These are phyloP conservation scores for Microtus ochrogaster DNA, from an alignment of 2,113 vertebrate species.

Conservation along the genomic window DNA sequence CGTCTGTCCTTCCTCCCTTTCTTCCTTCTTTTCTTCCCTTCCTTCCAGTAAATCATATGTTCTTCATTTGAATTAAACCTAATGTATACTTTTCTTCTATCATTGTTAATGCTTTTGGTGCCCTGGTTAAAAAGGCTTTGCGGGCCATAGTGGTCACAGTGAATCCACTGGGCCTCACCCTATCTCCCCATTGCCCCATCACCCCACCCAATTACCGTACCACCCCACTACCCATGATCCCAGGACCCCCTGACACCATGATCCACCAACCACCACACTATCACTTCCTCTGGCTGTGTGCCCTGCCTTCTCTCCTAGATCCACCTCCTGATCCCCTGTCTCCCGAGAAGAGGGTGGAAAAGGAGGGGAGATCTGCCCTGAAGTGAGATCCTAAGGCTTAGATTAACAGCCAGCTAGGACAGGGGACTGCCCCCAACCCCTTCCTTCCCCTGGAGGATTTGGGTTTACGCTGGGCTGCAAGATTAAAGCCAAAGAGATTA, in stretches of 20 bases:
- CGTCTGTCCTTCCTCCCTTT: no score
- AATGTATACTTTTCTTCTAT: background rate
- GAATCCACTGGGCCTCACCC: background rate
- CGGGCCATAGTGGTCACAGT: background rate
- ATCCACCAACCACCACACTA: no score
- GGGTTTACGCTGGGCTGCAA: constrained; percentile 74
- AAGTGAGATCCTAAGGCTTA: background rate
- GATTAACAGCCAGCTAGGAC: background rate
- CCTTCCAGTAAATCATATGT: no score
- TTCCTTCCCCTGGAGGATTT: constrained; percentile 47
- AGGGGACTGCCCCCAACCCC: background rate
- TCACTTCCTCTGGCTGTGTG: background rate
- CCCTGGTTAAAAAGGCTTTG: background rate
- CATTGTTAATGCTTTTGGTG: background rate
- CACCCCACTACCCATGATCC: background rate
- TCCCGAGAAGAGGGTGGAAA: background rate
- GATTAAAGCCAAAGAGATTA: constrained; percentile 86
- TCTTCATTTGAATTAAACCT: background rate
- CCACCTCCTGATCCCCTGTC: background rate
- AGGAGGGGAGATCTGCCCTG: background rate
- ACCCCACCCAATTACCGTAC: background rate
- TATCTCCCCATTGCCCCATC: background rate
- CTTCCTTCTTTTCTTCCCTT: background rate
- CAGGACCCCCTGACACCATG: background rate
- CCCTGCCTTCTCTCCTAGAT: background rate